A percentile compares a stretch with the other conserved stretches of the same genome.
These are phyloP conservation scores for Maniola hyperantus DNA, from an alignment of 2,888 invertebrate species.

Conservation along the genomic window DNA sequence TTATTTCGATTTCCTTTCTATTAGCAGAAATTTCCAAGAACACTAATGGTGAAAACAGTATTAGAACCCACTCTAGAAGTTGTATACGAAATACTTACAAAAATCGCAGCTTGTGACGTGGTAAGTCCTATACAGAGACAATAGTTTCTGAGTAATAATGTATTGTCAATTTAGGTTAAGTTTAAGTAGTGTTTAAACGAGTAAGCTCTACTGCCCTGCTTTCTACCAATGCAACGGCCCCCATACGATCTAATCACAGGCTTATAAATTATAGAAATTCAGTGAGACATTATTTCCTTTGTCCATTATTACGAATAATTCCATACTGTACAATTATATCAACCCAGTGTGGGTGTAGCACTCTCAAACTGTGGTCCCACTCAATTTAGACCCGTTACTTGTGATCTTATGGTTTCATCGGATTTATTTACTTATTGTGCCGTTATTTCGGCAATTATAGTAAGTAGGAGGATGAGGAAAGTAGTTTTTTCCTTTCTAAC, in stretches of 20 bases:
- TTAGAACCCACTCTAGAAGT: neutral
- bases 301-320: constrained; percentile 9
- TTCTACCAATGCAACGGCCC: neutral
- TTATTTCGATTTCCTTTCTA: no score
- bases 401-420: constrained; percentile 32
- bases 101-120: neutral
- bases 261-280: constrained; percentile 5
- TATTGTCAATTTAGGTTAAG: neutral
- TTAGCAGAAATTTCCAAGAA: neutral
- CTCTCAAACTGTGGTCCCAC: constrained; percentile 30
- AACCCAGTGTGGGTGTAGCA: constrained; percentile 29
- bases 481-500: constrained; percentile 35
- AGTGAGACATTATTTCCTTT: constrained; percentile 1
- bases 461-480: constrained; percentile 31
- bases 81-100: neutral
- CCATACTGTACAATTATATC: constrained; percentile 18
- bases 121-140: neutral
- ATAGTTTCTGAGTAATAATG: neutral
- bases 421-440: constrained; percentile 33
- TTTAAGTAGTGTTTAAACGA: neutral
- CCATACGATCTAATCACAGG: neutral
- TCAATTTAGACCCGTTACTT: constrained; percentile 31
- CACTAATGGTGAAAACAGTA: neutral
- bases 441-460: constrained; percentile 36
- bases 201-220: neutral